Conservation (phyloP, 1,140 invertebrate genomes). For the Drosophila insularis region DNA sequence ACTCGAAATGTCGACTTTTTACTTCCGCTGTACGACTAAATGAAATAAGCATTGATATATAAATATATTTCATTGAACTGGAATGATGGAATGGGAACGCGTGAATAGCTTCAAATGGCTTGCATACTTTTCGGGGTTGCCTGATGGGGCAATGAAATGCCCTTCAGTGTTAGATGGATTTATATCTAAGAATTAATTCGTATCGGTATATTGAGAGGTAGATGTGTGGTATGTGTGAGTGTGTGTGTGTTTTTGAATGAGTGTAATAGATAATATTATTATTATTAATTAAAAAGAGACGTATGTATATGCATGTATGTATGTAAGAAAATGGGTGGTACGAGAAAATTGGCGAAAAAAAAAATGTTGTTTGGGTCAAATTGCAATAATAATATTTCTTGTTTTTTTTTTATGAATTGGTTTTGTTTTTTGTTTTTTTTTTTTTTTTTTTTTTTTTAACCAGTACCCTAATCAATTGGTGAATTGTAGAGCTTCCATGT, state of each 20-base stretch:
- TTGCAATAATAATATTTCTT: constrained; percentile 38
- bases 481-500: constrained; percentile 43
- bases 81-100: too few species aligned
- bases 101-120: too few species aligned
- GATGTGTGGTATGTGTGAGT: constrained; percentile 8
- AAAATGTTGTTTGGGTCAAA: constrained; percentile 39
- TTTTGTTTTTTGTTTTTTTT: constrained; percentile 29
- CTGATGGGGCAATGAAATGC: too few species aligned
- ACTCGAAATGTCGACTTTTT: too few species aligned
- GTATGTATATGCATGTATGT: constrained; percentile 18
- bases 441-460: constrained; percentile 51
- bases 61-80: too few species aligned
- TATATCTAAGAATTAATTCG: constrained; percentile 34
- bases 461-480: constrained; percentile 66
- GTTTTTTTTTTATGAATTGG: constrained; percentile 32
- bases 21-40: too few species aligned
- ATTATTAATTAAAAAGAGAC: constrained; percentile 43
- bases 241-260: constrained; percentile 6
- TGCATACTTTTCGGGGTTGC: constrained; percentile 16
- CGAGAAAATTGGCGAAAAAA: constrained; percentile 49
- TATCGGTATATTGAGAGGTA: constrained; percentile 16
- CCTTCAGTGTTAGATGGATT: not conserved
- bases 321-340: constrained; percentile 41
- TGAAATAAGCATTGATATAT: too few species aligned
- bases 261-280: constrained; percentile 10